Conservation (phyloP, 2,113 vertebrate species). For the Macquaria ambigua region DNA sequence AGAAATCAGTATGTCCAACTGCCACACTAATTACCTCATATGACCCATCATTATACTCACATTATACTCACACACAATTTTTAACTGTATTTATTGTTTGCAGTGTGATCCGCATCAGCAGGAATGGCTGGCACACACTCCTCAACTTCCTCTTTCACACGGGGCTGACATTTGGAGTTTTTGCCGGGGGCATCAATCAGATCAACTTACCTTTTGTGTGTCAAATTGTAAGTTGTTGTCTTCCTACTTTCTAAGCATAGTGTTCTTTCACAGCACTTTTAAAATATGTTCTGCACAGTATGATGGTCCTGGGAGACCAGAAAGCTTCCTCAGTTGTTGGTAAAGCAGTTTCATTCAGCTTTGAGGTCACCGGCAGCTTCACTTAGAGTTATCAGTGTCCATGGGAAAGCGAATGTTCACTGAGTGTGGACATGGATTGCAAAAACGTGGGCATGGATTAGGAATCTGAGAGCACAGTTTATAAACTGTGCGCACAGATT, state of each 20-base stretch:
- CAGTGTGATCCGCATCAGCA: slow-evolving; percentile 95
- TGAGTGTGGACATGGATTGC: neutral
- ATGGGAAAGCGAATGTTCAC: neutral
- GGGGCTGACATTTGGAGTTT: slow-evolving; percentile 93
- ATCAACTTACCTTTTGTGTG: slow-evolving; percentile 91
- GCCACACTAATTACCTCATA: no score
- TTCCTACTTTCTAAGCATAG: neutral
- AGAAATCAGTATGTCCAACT: no score
- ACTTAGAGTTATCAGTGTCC: neutral
- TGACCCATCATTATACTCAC: no score
- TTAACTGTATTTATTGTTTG: slow-evolving; percentile 27
- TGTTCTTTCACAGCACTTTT: neutral
- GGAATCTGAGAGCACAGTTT: no score
- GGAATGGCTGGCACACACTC: slow-evolving; percentile 94
- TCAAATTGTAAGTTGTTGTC: slow-evolving; percentile 91
- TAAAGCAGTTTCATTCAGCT: neutral
- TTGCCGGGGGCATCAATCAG: slow-evolving; percentile 97
- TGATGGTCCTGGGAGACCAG: neutral
- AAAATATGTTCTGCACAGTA: neutral
- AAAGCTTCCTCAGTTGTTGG: neutral
- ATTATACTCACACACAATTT: neutral
- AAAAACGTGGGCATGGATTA: no score
- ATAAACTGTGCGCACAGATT: no score
- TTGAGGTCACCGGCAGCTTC: neutral
- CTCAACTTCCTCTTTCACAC: slow-evolving; percentile 96